A percentile compares a stretch with the other conserved stretches of the same genome.
Evolutionary conservation across 1,140 invertebrate species (phyloP).

Genomic region (Myzus persicae): DNA sequence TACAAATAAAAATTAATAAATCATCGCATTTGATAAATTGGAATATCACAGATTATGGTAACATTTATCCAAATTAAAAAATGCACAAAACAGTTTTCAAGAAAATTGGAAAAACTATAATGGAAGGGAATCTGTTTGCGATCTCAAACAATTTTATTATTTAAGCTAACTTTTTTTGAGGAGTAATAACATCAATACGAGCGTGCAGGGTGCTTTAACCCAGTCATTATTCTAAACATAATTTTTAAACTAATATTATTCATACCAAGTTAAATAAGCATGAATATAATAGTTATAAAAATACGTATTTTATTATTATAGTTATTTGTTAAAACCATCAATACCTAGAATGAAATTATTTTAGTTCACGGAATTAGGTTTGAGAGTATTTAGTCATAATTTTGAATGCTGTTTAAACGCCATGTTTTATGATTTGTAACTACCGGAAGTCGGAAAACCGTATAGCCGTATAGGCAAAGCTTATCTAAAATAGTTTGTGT

Average conservation of each 20-base stretch:
- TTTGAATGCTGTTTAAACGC: slow-evolving; percentile 1
- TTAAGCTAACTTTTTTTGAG: not conserved
- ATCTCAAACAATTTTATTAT: not conserved
- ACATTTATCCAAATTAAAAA: not conserved
- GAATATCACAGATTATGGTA: not conserved
- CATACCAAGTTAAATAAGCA: not conserved
- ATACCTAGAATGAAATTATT: not conserved
- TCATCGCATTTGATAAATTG: not conserved
- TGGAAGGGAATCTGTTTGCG: not conserved
- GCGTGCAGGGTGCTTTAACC: not conserved
- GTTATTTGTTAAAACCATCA: not conserved
- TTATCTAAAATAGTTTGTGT: slow-evolving; percentile 42
- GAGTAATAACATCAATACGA: not conserved
- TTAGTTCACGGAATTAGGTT: not conserved
- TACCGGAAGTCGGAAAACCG: slow-evolving; percentile 23
- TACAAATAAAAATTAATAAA: not conserved
- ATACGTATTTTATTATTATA: not conserved
- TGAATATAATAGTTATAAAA: not conserved
- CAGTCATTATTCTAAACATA: not conserved
- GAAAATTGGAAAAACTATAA: not conserved
- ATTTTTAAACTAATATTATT: not conserved
- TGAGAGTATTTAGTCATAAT: slow-evolving; percentile 29
- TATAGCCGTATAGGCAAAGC: slow-evolving; percentile 33
- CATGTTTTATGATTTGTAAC: slow-evolving; percentile 44
- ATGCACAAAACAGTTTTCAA: not conserved